phyloP scores from a whole-genome alignment of 2,797 vertebrate genomes.

The Odontamblyopus lacepedii region DNA sequence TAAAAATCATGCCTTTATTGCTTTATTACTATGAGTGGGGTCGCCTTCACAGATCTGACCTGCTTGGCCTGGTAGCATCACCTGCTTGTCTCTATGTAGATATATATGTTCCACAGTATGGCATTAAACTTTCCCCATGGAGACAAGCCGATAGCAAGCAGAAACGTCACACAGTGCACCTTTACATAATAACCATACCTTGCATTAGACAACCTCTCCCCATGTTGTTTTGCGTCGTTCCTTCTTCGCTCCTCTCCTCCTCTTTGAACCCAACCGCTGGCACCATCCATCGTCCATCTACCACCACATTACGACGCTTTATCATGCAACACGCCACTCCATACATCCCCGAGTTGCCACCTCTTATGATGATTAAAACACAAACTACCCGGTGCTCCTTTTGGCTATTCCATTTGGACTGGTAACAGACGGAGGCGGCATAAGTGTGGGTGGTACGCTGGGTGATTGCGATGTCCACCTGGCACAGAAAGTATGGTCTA shows the following conservation, averaged over 20 bases:
- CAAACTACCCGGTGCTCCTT: slow-evolving; percentile 13
- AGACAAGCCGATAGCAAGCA: no score
- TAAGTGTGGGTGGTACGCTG: slow-evolving; percentile 23
- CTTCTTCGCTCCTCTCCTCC: slow-evolving; percentile 15
- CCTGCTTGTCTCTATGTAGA: no score
- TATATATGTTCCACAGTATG: no score
- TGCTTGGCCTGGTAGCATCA: no score
- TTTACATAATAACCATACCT: slow-evolving; percentile 27
- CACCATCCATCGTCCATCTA: slow-evolving; percentile 34
- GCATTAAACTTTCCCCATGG: no score
- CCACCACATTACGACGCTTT: slow-evolving; percentile 13
- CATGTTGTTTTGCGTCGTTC: slow-evolving; percentile 16
- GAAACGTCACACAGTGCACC: no score
- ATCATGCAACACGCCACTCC: slow-evolving; percentile 31
- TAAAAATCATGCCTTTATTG: neutral
- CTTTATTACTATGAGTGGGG: no score
- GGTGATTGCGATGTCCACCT: slow-evolving; percentile 47
- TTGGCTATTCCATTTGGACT: slow-evolving; percentile 23
- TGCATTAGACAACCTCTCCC: slow-evolving; percentile 23
- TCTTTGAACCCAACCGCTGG: slow-evolving; percentile 17
- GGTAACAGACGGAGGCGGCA: slow-evolving; percentile 7
- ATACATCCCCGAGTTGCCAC: slow-evolving; percentile 32
- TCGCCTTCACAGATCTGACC: no score
- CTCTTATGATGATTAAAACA: slow-evolving; percentile 17
- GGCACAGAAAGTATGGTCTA: slow-evolving; percentile 44